phyloP scores from a whole-genome alignment of 1,140 invertebrate species.

The Tyrophagus putrescentiae region DNA sequence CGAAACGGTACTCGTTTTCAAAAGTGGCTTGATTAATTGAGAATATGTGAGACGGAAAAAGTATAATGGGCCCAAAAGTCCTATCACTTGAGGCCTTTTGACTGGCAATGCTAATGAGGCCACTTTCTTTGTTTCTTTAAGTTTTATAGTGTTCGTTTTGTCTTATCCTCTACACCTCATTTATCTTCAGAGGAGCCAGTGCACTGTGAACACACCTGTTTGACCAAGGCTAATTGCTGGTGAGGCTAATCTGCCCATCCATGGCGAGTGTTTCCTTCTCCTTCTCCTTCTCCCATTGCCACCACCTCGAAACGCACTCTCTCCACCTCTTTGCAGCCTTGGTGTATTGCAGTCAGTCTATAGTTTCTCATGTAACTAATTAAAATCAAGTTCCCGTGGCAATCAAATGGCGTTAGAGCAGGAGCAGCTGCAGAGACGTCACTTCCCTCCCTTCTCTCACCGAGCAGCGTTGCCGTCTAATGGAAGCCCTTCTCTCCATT shows the following conservation, averaged over 20 bases:
- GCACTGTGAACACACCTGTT: not conserved
- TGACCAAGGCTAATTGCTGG: not conserved
- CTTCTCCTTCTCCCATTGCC: no score
- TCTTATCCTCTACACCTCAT: not conserved
- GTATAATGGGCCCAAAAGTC: no score
- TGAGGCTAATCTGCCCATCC: not conserved
- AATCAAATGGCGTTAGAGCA: not conserved
- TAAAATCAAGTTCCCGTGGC: slow-evolving; percentile 7
- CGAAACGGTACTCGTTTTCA: no score
- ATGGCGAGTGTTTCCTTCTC: not conserved
- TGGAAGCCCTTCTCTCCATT: no score
- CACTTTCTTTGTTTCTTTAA: not conserved
- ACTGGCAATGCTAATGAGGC: slow-evolving; percentile 1
- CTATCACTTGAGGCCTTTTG: no score
- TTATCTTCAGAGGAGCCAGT: not conserved
- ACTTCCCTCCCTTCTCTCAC: slow-evolving; percentile 7
- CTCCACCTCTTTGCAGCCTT: slow-evolving; percentile 3
- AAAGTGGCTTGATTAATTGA: no score
- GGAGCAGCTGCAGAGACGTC: not conserved
- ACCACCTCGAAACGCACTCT: not conserved
- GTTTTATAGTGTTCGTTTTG: slow-evolving; percentile 7
- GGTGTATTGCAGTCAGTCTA: not conserved
- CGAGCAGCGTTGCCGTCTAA: no score
- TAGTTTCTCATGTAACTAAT: slow-evolving; percentile 1
- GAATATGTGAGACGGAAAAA: no score